Evolutionary conservation across 1,140 invertebrate species (phyloP), one percentile per base, ranked within the genome.

Genomic region (Trachymyrmex cornetzi): DNA sequence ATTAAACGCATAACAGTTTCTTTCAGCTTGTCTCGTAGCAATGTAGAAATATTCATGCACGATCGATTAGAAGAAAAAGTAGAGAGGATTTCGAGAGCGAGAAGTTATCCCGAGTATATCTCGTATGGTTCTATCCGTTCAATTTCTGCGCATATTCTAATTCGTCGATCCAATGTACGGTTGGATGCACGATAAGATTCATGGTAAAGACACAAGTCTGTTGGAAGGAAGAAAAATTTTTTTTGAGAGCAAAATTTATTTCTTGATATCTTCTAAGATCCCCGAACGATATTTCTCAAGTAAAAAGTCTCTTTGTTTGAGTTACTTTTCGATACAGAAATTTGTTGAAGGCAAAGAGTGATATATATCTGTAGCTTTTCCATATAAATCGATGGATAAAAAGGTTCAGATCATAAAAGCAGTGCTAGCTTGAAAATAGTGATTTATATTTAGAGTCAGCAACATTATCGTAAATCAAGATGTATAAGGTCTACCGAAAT

Each of bases 151-250:
- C 2, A 12, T 30, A 30, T 67, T 16, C 24, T 77, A 61, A 87
- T 85, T 34, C 69, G 7, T 50, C 61, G 22, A 30, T 19, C 11
- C 19, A 30, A 34, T 71, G 24, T 59, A 71, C 55, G 19, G 4
- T 67, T 44, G 34, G 0, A 50, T 34, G 24, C 24, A 5, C 19
- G 50, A 30, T 34, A 50, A 57, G 7, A 59, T 6, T 64, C 34
- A 24, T 6, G 9, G 9, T 55, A 27, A 55, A 63, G 30, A 87
- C 44, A 30, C 44, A 71, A 77, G 69, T 85, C 50, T 63, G 50
- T 63, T 71, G 38, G 30, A 48, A 27, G 7, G 22, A 27, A 79
- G 72, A 61, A 24, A 57, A 27, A 72, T 79, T 88, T 86, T 71
- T 71, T 50, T 79, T 14, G n/a, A 63, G 67, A 44, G 6, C 50